Evolutionary conservation across 1,140 invertebrate species (phyloP).

Genomic region (Venturia canescens): DNA sequence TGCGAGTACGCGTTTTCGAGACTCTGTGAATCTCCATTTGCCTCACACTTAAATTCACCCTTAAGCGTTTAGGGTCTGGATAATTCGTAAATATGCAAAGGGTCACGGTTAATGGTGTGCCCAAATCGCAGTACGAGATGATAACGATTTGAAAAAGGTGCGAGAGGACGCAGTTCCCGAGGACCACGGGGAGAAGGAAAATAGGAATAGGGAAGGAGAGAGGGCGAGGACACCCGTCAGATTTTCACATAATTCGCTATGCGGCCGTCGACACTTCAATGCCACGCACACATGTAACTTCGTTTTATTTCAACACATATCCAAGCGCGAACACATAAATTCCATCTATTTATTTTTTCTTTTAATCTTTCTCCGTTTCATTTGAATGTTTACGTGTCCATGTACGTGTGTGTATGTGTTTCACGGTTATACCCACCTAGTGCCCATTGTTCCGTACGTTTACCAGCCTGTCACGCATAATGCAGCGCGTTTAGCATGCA

Average conservation of each 20-base stretch:
- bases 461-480: constrained; percentile 68
- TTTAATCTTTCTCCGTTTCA: constrained; percentile 44
- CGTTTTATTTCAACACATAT: constrained; percentile 35
- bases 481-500: constrained; percentile 66
- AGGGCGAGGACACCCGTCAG: constrained; percentile 3
- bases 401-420: constrained; percentile 38
- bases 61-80: background rate
- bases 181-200: background rate
- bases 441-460: constrained; percentile 62
- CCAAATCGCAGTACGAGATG: constrained; percentile 2
- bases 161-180: constrained; percentile 10
- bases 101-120: background rate
- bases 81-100: constrained; percentile 23
- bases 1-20: background rate
- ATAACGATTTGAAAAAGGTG: constrained; percentile 16
- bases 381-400: constrained; percentile 5
- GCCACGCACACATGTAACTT: constrained; percentile 10
- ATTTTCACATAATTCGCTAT: constrained; percentile 47
- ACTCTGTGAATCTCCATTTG: background rate
- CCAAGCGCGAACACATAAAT: constrained; percentile 43
- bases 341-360: constrained; percentile 35
- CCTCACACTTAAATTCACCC: background rate
- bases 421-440: constrained; percentile 47
- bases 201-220: background rate
- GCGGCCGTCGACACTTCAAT: constrained; percentile 40